These are phyloP conservation scores for Prionace glauca DNA, from an alignment of 2,797 vertebrate species.

Conservation along the genomic window DNA sequence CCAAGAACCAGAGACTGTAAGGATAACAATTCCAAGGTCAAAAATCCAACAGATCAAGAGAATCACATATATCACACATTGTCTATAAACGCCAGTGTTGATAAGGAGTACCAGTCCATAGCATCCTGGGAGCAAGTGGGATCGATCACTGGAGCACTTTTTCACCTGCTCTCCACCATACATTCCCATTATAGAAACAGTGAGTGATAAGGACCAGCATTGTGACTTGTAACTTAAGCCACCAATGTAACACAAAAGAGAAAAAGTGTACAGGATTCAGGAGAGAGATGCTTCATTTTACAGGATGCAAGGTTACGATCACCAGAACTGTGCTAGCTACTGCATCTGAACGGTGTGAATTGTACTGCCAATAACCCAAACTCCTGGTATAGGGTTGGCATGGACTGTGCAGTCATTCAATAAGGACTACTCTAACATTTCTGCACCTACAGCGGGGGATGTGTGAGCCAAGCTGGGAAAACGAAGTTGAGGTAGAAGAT, in stretches of 20 bases:
- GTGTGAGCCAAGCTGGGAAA: not conserved
- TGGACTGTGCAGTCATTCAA: not conserved
- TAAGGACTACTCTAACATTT: not conserved
- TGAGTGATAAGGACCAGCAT: not conserved
- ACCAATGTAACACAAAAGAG: not conserved
- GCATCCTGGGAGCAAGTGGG: not conserved
- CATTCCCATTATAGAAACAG: not conserved
- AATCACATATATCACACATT: not conserved
- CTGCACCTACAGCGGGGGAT: not conserved
- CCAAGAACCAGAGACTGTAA: slow-evolving; percentile 83
- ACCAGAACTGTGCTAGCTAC: not conserved
- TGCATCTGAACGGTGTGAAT: not conserved
- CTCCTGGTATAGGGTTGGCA: not conserved
- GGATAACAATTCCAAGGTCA: not conserved
- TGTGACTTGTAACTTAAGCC: not conserved
- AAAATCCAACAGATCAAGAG: not conserved
- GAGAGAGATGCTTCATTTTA: not conserved
- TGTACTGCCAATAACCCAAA: too few species aligned
- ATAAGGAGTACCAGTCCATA: not conserved
- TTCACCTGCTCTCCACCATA: not conserved
- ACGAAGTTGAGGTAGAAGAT: not conserved
- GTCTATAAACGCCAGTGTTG: not conserved
- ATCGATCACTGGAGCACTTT: not conserved
- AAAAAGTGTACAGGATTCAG: not conserved
- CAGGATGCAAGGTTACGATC: not conserved